These are phyloP conservation scores for Aspidiotus destructor DNA, from an alignment of 2,888 invertebrate genomes.

Conservation along the genomic window DNA sequence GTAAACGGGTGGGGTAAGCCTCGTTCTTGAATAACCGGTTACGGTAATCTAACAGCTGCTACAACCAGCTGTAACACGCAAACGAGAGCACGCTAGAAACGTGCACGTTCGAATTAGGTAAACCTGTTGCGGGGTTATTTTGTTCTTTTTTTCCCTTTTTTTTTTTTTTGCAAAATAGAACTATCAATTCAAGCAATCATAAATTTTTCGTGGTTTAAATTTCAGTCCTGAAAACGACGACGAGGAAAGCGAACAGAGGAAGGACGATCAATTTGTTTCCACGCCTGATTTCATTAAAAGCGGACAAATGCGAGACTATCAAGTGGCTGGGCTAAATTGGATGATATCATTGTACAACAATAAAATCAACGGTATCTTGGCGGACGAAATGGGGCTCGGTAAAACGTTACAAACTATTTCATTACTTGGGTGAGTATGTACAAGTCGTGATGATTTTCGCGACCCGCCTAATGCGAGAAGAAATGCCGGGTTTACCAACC, in stretches of 20 bases:
- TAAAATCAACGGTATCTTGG: conserved; percentile 96
- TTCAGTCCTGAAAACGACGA: conserved; percentile 85
- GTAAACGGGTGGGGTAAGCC: too few species aligned
- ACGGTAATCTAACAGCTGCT: too few species aligned
- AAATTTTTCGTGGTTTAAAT: conserved; percentile 15
- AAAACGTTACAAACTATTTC: conserved; percentile 99
- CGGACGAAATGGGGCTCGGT: conserved; percentile 99
- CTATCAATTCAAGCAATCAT: not conserved
- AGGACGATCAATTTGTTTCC: conserved; percentile 83
- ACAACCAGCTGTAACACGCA: too few species aligned
- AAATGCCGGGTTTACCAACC: not conserved
- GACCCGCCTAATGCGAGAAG: not conserved
- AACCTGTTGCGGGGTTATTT: too few species aligned
- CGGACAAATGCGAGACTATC: conserved; percentile 95
- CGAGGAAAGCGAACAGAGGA: conserved; percentile 99
- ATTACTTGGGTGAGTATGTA: conserved; percentile 56
- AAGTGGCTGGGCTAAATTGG: conserved; percentile 96
- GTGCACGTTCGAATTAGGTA: too few species aligned
- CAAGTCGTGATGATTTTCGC: conserved; percentile 3
- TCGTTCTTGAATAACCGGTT: too few species aligned
- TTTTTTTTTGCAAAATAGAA: too few species aligned
- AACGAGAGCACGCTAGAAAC: too few species aligned
- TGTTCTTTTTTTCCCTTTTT: too few species aligned
- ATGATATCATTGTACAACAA: conserved; percentile 98
- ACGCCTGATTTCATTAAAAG: conserved; percentile 83